phyloP scores from a whole-genome alignment of 2,888 invertebrate genomes.

The Disparrhopalites patrizii region DNA sequence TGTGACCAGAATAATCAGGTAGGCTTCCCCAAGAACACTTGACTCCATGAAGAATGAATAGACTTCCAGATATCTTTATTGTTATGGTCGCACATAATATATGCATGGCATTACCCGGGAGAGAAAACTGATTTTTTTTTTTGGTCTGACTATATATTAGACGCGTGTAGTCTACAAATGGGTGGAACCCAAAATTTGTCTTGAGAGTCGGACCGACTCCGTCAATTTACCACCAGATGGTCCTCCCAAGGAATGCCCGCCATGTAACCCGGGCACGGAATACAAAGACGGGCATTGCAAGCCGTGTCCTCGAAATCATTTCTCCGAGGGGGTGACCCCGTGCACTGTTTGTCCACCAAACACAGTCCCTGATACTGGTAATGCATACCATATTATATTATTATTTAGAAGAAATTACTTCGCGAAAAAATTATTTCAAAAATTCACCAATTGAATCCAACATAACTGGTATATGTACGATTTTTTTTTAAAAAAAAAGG shows the following conservation, averaged over 20 bases:
- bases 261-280: conserved; percentile 59
- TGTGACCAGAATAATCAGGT: conserved; percentile 55
- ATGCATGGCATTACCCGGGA: too few species aligned
- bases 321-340: conserved; percentile 52
- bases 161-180: conserved; percentile 55
- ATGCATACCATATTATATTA: too few species aligned
- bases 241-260: conserved; percentile 50
- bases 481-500: conserved; percentile 20
- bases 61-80: too few species aligned
- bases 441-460: too few species aligned
- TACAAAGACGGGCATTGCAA: conserved; percentile 53
- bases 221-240: conserved; percentile 52
- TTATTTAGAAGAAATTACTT: too few species aligned
- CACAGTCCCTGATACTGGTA: conserved; percentile 57
- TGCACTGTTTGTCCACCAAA: conserved; percentile 54
- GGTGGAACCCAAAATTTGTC: conserved; percentile 58
- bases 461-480: not conserved
- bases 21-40: too few species aligned
- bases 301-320: conserved; percentile 55
- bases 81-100: not conserved
- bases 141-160: conserved; percentile 46
- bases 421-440: too few species aligned
- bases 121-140: not conserved
- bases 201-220: conserved; percentile 52
- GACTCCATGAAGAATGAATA: too few species aligned